These are phyloP conservation scores for Lobophora halterata DNA, from an alignment of 2,888 invertebrate species.

Conservation along the genomic window DNA sequence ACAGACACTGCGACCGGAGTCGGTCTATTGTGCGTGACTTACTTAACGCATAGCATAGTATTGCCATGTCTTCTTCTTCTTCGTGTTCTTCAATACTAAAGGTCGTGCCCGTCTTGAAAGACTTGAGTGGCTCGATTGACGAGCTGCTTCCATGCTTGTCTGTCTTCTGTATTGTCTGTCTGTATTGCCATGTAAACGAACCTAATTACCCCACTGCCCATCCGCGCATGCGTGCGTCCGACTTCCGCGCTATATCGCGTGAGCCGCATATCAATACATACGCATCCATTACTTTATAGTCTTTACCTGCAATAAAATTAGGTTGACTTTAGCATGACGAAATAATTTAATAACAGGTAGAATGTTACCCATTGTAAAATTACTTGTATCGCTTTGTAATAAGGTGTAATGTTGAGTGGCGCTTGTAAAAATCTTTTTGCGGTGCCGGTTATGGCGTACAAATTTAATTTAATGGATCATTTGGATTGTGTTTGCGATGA, in stretches of 20 bases:
- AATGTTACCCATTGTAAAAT: not conserved
- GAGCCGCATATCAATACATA: slow-evolving; percentile 20
- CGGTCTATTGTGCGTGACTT: too few relatives aligned
- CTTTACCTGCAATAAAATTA: not conserved
- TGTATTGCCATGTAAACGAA: slow-evolving; percentile 23
- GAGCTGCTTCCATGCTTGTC: too few relatives aligned
- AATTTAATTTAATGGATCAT: slow-evolving; percentile 23
- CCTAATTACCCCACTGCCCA: slow-evolving; percentile 29
- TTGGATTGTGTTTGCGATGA: slow-evolving; percentile 18
- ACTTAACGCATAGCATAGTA: too few relatives aligned
- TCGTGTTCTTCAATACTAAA: too few relatives aligned
- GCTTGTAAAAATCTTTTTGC: slow-evolving; percentile 14
- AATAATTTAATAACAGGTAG: not conserved
- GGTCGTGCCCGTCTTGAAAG: too few relatives aligned
- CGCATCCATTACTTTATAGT: not conserved
- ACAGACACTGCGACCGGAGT: too few relatives aligned
- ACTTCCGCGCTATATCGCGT: slow-evolving; percentile 45
- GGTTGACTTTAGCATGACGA: slow-evolving; percentile 12
- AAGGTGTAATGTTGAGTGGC: slow-evolving; percentile 7
- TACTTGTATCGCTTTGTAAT: not conserved
- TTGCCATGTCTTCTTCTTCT: too few relatives aligned
- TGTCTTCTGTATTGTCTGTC: too few relatives aligned
- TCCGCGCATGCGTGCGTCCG: slow-evolving; percentile 35
- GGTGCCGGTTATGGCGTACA: slow-evolving; percentile 16
- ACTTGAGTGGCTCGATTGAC: too few relatives aligned